Evolutionary conservation across 2,888 invertebrate genomes (phyloP), one percentile per base, ranked within the genome.

Genomic region (Agrochola circellaris): DNA sequence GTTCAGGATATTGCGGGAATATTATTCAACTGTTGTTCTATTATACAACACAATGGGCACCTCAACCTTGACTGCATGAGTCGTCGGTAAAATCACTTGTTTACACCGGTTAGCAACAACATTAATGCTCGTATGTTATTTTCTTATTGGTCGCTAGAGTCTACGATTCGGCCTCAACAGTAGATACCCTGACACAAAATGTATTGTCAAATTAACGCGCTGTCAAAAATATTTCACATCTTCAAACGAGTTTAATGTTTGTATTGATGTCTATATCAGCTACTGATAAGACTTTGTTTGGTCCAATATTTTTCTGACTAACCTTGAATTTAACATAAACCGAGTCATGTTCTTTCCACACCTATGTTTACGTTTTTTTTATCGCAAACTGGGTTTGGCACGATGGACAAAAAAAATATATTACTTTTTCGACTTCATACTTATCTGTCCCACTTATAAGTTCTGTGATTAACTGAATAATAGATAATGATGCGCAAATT

Each of bases 281-380:
- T 77, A 79, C 79, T 90, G 93, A 93, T 94, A 93, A 93, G 87
- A 89, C 79, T 81, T 76, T 75, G 83, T 89, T 88, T 81, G 84
- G 83, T 86, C 75, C 87, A 88, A 89, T 88, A 83, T 87, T 87
- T 89, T 88, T 85, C 82, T 82, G 73, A 84, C 81, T 91, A 93
- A 93, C 95, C 96, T 95, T 96, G 95, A 90, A 87, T 87, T 83
- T 78, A 88, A 89, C 90, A 90, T 90, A 88, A 90, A 88, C 87
- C 83, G 84, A 87, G 72, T 86, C 81, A 69, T 85, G 83, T 84
- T 85, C 84, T 86, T 89, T 91, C 92, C 93, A 92, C 95, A 91
- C 95, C 95, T 93, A 86, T 94, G 91, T 94, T 95, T 92, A 92
- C 91, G 86, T 90, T 90, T 92, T 75, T 92, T 91, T 92, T 92